phyloP scores from a whole-genome alignment of 2,888 invertebrate genomes.

The Clanis bilineata region DNA sequence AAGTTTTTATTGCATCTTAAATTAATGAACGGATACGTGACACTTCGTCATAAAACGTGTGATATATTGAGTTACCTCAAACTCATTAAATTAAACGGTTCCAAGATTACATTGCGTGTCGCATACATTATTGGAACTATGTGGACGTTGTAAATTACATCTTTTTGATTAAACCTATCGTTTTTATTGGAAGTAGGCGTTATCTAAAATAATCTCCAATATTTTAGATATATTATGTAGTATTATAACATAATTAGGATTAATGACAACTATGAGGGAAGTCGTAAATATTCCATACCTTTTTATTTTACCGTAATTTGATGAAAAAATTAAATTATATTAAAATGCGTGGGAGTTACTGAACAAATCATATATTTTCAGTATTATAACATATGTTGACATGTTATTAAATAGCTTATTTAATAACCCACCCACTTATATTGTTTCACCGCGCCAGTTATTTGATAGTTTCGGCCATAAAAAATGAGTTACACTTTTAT shows the following conservation, averaged over 20 bases:
- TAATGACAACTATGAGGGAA: neutral
- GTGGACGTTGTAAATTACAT: neutral
- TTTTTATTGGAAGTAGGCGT: neutral
- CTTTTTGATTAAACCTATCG: neutral
- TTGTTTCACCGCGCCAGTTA: slow-evolving; percentile 2
- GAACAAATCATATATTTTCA: slow-evolving; percentile 1
- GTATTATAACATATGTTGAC: neutral
- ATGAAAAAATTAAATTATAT: neutral
- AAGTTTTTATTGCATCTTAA: slow-evolving; percentile 11
- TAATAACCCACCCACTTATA: slow-evolving; percentile 9
- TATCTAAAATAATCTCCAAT: neutral
- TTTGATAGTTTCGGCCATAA: neutral
- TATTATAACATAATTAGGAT: slow-evolving; percentile 2
- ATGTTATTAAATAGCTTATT: slow-evolving; percentile 7
- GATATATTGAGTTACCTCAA: neutral
- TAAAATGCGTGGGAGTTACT: neutral
- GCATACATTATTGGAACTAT: slow-evolving; percentile 7
- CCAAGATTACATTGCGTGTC: neutral
- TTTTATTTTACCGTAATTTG: neutral
- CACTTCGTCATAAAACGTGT: slow-evolving; percentile 1
- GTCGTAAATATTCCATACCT: neutral
- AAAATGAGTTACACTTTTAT: slow-evolving; percentile 3
- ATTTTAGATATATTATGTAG: neutral
- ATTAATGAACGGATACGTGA: slow-evolving; percentile 3
- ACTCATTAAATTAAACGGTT: slow-evolving; percentile 11